Evolutionary conservation across 2,888 invertebrate species (phyloP), one percentile per base, ranked within the genome.

Genomic region (Pyrgus malvae): DNA sequence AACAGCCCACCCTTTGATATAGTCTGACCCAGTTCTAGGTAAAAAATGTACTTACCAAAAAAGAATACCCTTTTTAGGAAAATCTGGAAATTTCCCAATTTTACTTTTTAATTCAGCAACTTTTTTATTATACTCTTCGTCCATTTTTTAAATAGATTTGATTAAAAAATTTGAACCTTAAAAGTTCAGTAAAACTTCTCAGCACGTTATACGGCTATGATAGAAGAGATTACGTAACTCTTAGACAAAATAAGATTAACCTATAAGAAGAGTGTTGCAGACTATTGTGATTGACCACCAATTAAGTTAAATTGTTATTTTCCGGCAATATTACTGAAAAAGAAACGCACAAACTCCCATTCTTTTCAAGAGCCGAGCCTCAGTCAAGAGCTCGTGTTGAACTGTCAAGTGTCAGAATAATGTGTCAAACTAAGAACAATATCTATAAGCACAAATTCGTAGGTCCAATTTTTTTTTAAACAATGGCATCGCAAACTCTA

Each of bases 1-100:
- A n/a, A n/a, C n/a, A n/a, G n/a, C n/a, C n/a, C n/a, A n/a, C n/a
- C n/a, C n/a, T n/a, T n/a, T n/a, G n/a, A n/a, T n/a, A n/a, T n/a
- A n/a, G n/a, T n/a, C n/a, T n/a, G n/a, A n/a, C n/a, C n/a, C n/a
- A n/a, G n/a, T n/a, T n/a, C n/a, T n/a, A n/a, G n/a, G n/a, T n/a
- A n/a, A n/a, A n/a, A n/a, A n/a, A n/a, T n/a, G n/a, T 11, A 78
- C 87, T 90, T 91, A 98, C 98, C 94, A 93, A 82, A 97, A 98
- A 50, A 94, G 64, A 58, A 98, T 93, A 48, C 97, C 98, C 58
- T 93, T 91, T 78, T 95, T 96, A 0, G 98, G 98, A 80, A 98
- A 98, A 85, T 98, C 94, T 0, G 93, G 93, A 78, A 93, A 95
- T 61, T 91, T 91, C 64, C 90, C 91, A 42, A 97, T 92, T 71